Base-by-base conservation (phyloP, 35 echinoderm and acorn worm genomes). In the Heliocidaris erythrogramma region DNA sequence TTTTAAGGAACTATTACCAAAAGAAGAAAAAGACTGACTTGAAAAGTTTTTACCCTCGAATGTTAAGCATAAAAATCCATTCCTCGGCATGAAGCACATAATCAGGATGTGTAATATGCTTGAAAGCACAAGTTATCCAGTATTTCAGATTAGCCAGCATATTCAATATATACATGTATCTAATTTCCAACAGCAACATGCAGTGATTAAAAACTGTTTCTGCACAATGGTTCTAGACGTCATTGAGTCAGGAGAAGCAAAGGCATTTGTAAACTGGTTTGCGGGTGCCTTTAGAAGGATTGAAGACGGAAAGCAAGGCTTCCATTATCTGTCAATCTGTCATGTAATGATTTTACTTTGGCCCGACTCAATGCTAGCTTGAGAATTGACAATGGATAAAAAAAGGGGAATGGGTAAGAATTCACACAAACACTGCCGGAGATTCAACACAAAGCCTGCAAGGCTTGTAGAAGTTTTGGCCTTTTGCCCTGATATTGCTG, bases 111-210 rank as follows among this genome's bases (percentile, higher is more conserved):
- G 91, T 92, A 30, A 92, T 59, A 30, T 59, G 47, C 29, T 92
- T 92, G 30, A 92, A 92, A 52, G 91, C 91, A 92, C 91, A 48
- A 13, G 91, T 50, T 92, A 92, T 52, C 91, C 91, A 92, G 50
- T 52, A 52, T 30, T 59, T 92, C n/a, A 52, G 91, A n/a, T 52
- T 30, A 7, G 91, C 48, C 21, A 92, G 47, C 91, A 92, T 92
- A 32, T 42, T 42, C 9, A 86, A 86, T 12, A n/a, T 31, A 89
- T 47, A n/a, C n/a, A n/a, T n/a, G n/a, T n/a, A 5, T 4, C 7
- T 42, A 88, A 42, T 31, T 42, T 89, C 47, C 47, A 42, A 24
- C 8, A 89, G 87, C 12, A 89, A 89, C 31, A 48, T 32, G 31
- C 30, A 48, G 5, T 31, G 87, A 32, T 89, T n/a, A 4, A 89